These are phyloP conservation scores for Eospalax fontanierii DNA, from an alignment of 2,797 vertebrate genomes.

Conservation along the genomic window DNA sequence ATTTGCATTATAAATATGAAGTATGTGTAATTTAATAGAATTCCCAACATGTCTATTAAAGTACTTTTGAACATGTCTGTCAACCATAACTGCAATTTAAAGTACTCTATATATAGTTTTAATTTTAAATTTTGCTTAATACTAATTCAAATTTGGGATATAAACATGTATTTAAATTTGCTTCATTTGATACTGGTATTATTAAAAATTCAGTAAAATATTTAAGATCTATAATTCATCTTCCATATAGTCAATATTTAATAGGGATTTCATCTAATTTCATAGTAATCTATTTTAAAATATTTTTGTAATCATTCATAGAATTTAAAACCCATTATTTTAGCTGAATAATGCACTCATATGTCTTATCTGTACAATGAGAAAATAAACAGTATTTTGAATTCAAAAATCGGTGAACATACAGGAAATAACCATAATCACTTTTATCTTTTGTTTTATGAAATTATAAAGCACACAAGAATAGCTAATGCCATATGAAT, in stretches of 20 bases:
- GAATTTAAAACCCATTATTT: not conserved
- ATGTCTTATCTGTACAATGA: constrained; percentile 11
- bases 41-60: too few relatives aligned
- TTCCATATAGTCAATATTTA: not conserved
- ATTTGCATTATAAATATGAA: too few relatives aligned
- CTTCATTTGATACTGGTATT: not conserved
- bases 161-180: not conserved
- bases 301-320: not conserved
- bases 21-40: too few relatives aligned
- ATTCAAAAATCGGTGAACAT: not conserved
- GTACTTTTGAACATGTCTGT: too few relatives aligned
- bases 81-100: too few relatives aligned
- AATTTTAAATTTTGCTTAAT: not conserved
- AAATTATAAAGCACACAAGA: too few relatives aligned
- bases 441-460: too few relatives aligned
- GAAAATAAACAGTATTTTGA: not conserved
- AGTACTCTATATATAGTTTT: not conserved
- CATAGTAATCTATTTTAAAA: not conserved
- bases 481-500: not conserved
- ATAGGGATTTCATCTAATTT: not conserved
- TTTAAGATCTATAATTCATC: not conserved
- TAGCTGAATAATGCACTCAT: not conserved
- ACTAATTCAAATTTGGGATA: not conserved
- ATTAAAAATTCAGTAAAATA: not conserved
- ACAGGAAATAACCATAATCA: not conserved